phyloP scores from a whole-genome alignment of 2,888 invertebrate genomes.

The Drosophila mulleri region DNA sequence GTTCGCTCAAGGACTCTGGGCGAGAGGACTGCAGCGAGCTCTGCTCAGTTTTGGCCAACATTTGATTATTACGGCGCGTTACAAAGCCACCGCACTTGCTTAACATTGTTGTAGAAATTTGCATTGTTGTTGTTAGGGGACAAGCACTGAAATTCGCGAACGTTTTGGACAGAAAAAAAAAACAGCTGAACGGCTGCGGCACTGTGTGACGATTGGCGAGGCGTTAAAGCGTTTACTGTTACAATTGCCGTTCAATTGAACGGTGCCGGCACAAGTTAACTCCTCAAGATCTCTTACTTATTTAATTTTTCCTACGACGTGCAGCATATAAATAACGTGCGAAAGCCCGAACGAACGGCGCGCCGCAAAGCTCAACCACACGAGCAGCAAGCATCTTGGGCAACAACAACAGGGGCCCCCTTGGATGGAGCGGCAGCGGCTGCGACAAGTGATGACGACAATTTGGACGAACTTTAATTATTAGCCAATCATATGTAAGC shows the following conservation, averaged over 20 bases:
- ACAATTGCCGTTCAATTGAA: conserved; percentile 7
- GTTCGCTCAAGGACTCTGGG: conserved; percentile 8
- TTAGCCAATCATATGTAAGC: conserved; percentile 57
- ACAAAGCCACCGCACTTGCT: conserved; percentile 41
- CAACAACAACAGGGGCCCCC: conserved; percentile 11
- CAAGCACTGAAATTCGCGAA: conserved; percentile 2
- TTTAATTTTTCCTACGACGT: conserved; percentile 41
- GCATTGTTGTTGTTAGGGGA: not conserved
- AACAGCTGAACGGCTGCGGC: not conserved
- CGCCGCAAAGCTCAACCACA: conserved; percentile 12
- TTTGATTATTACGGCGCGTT: conserved; percentile 37
- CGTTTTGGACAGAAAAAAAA: not conserved
- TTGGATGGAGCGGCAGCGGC: not conserved
- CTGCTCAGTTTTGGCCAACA: conserved; percentile 21
- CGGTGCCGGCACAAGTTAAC: conserved; percentile 49
- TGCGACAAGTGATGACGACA: conserved; percentile 45
- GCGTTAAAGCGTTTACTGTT: not conserved
- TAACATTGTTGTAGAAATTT: conserved; percentile 11
- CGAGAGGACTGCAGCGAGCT: conserved; percentile 1
- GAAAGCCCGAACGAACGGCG: conserved; percentile 12
- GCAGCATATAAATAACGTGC: conserved; percentile 44
- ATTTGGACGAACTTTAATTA: conserved; percentile 25
- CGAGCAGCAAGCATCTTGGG: conserved; percentile 36
- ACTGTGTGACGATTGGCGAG: no score
- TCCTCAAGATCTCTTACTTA: conserved; percentile 57